A percentile compares a stretch with the other conserved stretches of the same genome.
Conservation (phyloP, 2,888 invertebrate species). For the Drosophila atroscutellata region DNA sequence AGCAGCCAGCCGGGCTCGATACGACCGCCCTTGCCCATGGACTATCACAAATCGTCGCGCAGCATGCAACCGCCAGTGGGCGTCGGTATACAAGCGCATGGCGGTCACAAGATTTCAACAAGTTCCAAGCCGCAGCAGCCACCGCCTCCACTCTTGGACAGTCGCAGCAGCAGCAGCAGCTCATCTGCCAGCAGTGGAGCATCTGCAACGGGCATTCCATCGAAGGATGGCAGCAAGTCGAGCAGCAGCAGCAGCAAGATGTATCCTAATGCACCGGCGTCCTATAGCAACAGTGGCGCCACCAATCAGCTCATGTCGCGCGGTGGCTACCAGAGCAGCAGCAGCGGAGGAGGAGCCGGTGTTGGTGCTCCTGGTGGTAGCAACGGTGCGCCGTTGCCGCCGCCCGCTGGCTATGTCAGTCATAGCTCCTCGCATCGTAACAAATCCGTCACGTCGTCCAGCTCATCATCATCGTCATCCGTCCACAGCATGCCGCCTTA, state of each 20-base stretch:
- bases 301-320: constrained; percentile 58
- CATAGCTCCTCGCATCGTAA: constrained; percentile 62
- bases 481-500: constrained; percentile 66
- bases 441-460: constrained; percentile 68
- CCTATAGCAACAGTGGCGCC: constrained; percentile 53
- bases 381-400: constrained; percentile 50
- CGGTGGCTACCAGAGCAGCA: constrained; percentile 51
- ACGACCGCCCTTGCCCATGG: constrained; percentile 71
- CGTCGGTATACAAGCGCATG: constrained; percentile 56
- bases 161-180: constrained; percentile 42
- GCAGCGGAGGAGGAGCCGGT: constrained; percentile 2
- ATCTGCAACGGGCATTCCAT: constrained; percentile 45
- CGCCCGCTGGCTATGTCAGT: constrained; percentile 48
- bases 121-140: constrained; percentile 66
- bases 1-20: constrained; percentile 45
- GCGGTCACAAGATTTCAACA: constrained; percentile 71
- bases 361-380: constrained; percentile 35
- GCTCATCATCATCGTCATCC: constrained; percentile 81
- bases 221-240: constrained; percentile 62
- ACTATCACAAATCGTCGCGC: constrained; percentile 83
- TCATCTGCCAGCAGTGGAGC: constrained; percentile 58
- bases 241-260: constrained; percentile 65
- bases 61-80: constrained; percentile 64
- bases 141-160: constrained; percentile 40
- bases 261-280: constrained; percentile 65